A percentile compares a stretch with the other conserved stretches of the same genome.
Conservation (phyloP, 1,140 invertebrate species). For the Planococcus citri region DNA sequence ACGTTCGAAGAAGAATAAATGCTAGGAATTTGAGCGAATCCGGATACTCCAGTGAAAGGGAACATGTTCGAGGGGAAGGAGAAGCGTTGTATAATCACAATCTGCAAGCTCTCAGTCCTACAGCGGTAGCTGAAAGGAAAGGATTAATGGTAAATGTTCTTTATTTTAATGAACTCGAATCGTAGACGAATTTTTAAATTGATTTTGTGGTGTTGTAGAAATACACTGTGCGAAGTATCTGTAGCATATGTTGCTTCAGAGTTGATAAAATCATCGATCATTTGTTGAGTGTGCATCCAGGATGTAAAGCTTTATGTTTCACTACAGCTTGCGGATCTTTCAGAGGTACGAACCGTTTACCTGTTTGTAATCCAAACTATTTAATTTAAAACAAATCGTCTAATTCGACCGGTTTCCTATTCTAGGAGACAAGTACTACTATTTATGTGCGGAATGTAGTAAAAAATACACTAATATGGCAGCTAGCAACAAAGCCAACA, state of each 20-base stretch:
- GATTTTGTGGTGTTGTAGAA: neutral
- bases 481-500: too few species aligned
- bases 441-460: constrained; percentile 27
- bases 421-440: constrained; percentile 26
- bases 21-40: constrained; percentile 20
- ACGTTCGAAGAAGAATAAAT: neutral
- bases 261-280: constrained; percentile 31
- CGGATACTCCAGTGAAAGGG: constrained; percentile 33
- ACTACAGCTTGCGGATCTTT: constrained; percentile 37
- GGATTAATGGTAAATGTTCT: neutral
- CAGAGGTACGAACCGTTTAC: constrained; percentile 28
- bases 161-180: neutral
- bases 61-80: constrained; percentile 36
- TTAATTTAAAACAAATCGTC: too few species aligned
- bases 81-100: constrained; percentile 32
- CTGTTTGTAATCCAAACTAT: too few species aligned
- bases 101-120: constrained; percentile 25
- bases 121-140: constrained; percentile 16
- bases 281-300: constrained; percentile 36
- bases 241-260: neutral
- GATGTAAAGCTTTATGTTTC: constrained; percentile 36
- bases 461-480: constrained; percentile 26
- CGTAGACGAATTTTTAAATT: neutral
- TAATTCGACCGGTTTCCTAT: neutral
- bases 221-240: constrained; percentile 1